These are phyloP conservation scores for Poeciliopsis gracilis DNA, from an alignment of 2,797 vertebrate species.

Conservation along the genomic window DNA sequence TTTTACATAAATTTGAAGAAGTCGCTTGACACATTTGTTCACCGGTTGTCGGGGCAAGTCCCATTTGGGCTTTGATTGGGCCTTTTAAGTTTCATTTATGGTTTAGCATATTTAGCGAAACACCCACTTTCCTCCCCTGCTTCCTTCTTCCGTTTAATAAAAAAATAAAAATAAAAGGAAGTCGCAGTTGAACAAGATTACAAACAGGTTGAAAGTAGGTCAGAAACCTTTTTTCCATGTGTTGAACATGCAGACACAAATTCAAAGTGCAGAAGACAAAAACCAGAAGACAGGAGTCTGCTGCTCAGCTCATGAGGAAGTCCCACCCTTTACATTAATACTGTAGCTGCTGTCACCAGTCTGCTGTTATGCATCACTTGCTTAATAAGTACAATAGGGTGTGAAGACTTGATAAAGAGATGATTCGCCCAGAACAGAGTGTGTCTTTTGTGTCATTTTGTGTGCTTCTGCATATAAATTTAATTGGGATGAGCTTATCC, in stretches of 20 bases:
- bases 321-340: constrained; percentile 9
- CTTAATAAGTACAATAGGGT: constrained; percentile 18
- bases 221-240: constrained; percentile 25
- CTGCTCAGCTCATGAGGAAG: background rate
- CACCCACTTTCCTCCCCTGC: constrained; percentile 3
- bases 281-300: constrained; percentile 9
- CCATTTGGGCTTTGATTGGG: constrained; percentile 25
- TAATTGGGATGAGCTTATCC: background rate
- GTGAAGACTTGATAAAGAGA: background rate
- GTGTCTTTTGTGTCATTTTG: constrained; percentile 1
- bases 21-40: constrained; percentile 9
- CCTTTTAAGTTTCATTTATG: constrained; percentile 7
- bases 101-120: constrained; percentile 19
- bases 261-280: constrained; percentile 19
- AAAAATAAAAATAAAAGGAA: background rate
- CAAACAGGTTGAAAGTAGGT: constrained; percentile 45
- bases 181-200: constrained; percentile 16
- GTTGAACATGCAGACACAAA: constrained; percentile 29
- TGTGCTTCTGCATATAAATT: background rate
- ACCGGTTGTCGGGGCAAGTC: constrained; percentile 16
- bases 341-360: background rate
- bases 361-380: constrained; percentile 11
- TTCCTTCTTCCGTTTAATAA: constrained; percentile 3
- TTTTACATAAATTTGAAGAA: constrained; percentile 14
- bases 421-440: background rate